Base-by-base conservation (phyloP, 35 echinoderm and acorn worm genomes). In the Nesometra sesokonis region DNA sequence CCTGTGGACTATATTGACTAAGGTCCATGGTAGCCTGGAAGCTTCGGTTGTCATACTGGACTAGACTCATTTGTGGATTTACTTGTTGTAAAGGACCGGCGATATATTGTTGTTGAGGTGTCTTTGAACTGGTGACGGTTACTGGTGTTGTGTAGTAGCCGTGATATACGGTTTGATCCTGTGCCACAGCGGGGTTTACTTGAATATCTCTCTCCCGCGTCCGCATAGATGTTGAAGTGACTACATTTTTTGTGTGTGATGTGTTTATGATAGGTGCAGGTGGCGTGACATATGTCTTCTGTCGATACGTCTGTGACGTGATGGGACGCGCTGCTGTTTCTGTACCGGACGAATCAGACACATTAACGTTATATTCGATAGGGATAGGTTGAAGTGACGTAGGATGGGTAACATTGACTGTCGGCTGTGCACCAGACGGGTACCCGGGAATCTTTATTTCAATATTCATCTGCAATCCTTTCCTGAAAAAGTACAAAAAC, bases 11-110 rank as follows among this genome's bases (percentile, higher is more conserved):
- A 77, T 94, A 99, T 40, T 91, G 88, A 40, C 92, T 91, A 0
- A 99, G 93, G 79, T 99, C 96, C 13, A 99, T 90, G 77, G 89
- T 94, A 17, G 92, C 92, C 40, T 82, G 90, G 82, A 99, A 99
- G n/a, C 90, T 85, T 34, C 94, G 87, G 32, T 87, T 88, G 82
- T 93, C 90, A 57, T 91, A 91, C 76, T 99, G 93, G 0, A 92
- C 88, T 39, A 87, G 84, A 78, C 92, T 94, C 35, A 85, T 86
- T 77, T 94, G 96, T 17, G 93, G 96, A 34, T 89, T 43, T 43
- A 11, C 9, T 67, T 67, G 52, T 19, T 11, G 52, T 7, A 15
- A 43, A 43, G 38, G 15, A 11, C 52, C 52, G 1, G 23, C 23
- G 52, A 67, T 67, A 27, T 67, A 67, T 67, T 67, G 52, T 27